Conservation (phyloP, 1,140 invertebrate species). For the Caenorhabditis latens region DNA sequence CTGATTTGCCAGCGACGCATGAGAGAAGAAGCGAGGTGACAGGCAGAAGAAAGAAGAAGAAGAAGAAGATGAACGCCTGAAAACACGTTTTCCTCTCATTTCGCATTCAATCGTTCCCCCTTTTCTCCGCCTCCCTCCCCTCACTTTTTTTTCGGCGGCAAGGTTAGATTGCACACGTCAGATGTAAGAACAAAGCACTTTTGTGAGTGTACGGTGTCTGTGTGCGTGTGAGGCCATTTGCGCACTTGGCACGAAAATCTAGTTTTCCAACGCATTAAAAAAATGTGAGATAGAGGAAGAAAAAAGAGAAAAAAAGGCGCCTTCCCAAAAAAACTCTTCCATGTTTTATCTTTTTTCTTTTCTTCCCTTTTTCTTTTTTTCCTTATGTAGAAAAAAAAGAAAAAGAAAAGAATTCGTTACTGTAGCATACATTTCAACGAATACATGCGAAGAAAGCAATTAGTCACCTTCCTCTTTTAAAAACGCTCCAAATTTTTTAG, state of each 20-base stretch:
- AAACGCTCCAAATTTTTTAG: no score
- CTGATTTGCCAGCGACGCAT: conserved; percentile 35
- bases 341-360: conserved; percentile 37
- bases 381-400: background rate
- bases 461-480: background rate
- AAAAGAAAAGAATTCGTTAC: background rate
- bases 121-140: background rate
- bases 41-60: background rate
- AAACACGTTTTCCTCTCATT: conserved; percentile 27
- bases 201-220: conserved; percentile 11
- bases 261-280: conserved; percentile 50
- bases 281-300: conserved; percentile 23
- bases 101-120: background rate
- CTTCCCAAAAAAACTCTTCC: background rate
- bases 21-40: conserved; percentile 10
- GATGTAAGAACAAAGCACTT: conserved; percentile 55
- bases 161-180: conserved; percentile 56
- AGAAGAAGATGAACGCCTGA: conserved; percentile 21
- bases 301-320: background rate
- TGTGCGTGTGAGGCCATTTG: conserved; percentile 39
- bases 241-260: conserved; percentile 54
- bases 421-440: background rate
- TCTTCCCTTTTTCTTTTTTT: background rate
- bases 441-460: background rate
- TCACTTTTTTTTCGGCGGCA: conserved; percentile 23